Evolutionary conservation across 2,797 vertebrate species (phyloP), one percentile per base, ranked within the genome.

Genomic region (Ceryle rudis): DNA sequence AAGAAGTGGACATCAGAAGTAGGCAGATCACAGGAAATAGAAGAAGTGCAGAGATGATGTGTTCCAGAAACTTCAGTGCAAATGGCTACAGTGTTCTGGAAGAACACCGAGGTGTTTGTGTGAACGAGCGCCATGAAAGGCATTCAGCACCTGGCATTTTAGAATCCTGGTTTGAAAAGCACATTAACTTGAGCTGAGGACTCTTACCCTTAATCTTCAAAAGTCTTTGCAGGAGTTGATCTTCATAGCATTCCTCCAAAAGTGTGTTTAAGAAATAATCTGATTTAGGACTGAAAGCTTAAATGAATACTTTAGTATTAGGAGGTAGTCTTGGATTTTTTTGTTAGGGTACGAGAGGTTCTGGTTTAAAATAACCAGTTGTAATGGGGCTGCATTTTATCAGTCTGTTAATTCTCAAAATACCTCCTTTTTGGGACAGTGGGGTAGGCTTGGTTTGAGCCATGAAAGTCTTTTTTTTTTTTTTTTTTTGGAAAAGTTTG

Each of bases 171-270:
- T 91, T 89, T 84, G 89, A 57, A 95, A 94, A 93, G 52, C 64
- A 70, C 60, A 19, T 93, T 87, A 66, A 70, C 33, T 94, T 62
- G 42, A 94, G 92, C 83, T 87, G 49, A 64, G 78, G 78, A 58
- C n/a, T 93, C 92, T 31, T 37, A 54, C 23, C 41, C 54, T 86
- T 89, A 85, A 91, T 91, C 72, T 89, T 95, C 61, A 77, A 49
- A 81, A 85, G 14, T 42, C 52, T 87, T 79, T 90, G 81, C 58
- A 25, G 79, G 47, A 88, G 54, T 90, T 95, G 83, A 82, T 89
- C 86, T 92, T 90, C 33, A n/a, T 83, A 69, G 47, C 2, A 10
- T 88, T n/a, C 35, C 37, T 86, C 16, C 23, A 55, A 41, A 94
- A 74, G 33, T 1, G 1, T 47, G 23, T 79, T 84, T 74, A 71